phyloP scores from a whole-genome alignment of 2,113 vertebrate species.

The Calidris pugnax region DNA sequence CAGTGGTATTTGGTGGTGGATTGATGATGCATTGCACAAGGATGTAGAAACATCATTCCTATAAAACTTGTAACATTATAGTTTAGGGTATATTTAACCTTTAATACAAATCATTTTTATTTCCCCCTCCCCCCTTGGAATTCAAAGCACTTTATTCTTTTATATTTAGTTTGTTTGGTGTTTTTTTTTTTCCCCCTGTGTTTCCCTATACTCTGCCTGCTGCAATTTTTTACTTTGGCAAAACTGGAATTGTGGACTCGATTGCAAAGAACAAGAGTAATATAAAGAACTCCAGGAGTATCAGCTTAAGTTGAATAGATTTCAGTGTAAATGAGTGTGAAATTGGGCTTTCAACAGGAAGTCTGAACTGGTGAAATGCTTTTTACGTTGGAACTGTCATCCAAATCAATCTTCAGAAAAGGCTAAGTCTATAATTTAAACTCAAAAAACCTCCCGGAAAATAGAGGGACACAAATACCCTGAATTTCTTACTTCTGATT shows the following conservation, averaged over 20 bases:
- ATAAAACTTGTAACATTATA: slow-evolving; percentile 62
- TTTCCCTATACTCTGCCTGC: neutral
- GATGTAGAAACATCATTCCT: slow-evolving; percentile 59
- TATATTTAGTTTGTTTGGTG: neutral
- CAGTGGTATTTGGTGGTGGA: slow-evolving; percentile 54
- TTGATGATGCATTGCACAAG: slow-evolving; percentile 62
- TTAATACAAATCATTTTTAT: slow-evolving; percentile 77
- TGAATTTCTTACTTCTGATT: neutral
- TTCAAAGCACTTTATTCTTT: slow-evolving; percentile 50
- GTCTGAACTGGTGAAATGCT: slow-evolving; percentile 5
- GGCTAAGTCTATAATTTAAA: neutral
- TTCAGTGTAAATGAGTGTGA: slow-evolving; percentile 52
- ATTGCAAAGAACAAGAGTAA: slow-evolving; percentile 24
- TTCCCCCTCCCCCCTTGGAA: slow-evolving; percentile 11
- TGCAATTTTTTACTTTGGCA: slow-evolving; percentile 13
- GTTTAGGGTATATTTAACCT: slow-evolving; percentile 76
- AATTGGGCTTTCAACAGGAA: slow-evolving; percentile 7
- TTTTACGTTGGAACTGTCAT: neutral
- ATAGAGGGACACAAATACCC: neutral
- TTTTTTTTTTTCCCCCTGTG: neutral
- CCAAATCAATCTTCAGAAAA: slow-evolving; percentile 13
- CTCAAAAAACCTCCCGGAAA: neutral
- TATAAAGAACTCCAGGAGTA: neutral
- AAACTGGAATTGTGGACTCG: neutral
- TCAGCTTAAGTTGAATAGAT: neutral